phyloP scores from a whole-genome alignment of 2,797 vertebrate species.

The Anguilla megastoma region DNA sequence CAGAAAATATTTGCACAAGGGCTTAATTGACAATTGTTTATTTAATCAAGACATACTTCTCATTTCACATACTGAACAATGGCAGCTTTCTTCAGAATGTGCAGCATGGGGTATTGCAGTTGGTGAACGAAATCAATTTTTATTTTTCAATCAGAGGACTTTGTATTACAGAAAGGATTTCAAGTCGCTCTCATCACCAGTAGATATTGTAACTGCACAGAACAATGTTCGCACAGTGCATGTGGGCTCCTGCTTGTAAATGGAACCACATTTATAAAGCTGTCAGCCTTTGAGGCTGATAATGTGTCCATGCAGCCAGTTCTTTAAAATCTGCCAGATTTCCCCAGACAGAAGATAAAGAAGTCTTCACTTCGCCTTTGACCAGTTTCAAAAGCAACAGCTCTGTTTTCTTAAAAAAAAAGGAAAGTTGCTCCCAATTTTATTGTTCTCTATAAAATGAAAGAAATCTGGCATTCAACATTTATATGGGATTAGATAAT shows the following conservation, averaged over 20 bases:
- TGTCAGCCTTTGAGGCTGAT: slow-evolving; percentile 47
- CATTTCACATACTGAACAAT: background rate
- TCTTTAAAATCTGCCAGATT: slow-evolving; percentile 48
- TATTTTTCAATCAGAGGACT: slow-evolving; percentile 3
- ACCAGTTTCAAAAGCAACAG: slow-evolving; percentile 12
- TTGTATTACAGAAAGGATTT: slow-evolving; percentile 2
- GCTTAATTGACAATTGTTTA: too few relatives aligned
- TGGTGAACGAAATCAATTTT: slow-evolving; percentile 1
- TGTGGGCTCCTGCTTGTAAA: slow-evolving; percentile 20
- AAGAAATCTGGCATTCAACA: background rate
- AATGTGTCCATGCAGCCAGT: slow-evolving; percentile 47
- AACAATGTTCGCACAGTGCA: slow-evolving; percentile 12
- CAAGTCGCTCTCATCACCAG: background rate
- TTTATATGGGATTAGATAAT: background rate
- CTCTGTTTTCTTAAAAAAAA: background rate
- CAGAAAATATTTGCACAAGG: too few relatives aligned
- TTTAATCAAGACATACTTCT: background rate
- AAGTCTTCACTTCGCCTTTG: slow-evolving; percentile 34
- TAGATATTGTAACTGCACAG: background rate
- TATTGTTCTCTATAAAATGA: background rate
- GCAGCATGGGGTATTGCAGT: background rate
- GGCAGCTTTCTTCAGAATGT: background rate
- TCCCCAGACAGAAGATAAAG: slow-evolving; percentile 50
- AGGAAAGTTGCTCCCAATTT: background rate
- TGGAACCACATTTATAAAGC: slow-evolving; percentile 48